Percentiles rank a stretch among this genome's conserved stretches.
phyloP scores from a whole-genome alignment of 2,888 invertebrate species.

The Galeopsomyia nigrocyanea region DNA sequence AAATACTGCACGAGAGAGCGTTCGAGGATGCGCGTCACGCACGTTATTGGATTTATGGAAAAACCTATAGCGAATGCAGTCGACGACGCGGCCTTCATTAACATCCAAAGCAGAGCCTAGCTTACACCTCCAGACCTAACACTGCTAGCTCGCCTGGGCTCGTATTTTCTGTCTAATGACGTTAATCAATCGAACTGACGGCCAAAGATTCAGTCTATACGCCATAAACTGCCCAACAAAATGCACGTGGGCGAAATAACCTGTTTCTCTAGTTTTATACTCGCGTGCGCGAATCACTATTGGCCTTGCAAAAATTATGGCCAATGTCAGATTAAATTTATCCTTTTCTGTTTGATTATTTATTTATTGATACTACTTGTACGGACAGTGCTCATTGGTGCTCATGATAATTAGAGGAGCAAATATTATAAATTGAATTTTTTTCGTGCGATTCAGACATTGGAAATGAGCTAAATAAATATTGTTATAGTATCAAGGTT shows the following conservation, averaged over 20 bases:
- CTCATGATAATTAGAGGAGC: no score
- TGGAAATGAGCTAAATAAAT: no score
- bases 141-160: slow-evolving; percentile 9
- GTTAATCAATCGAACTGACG: slow-evolving; percentile 60
- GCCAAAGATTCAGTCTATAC: slow-evolving; percentile 35
- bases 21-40: slow-evolving; percentile 31
- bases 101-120: slow-evolving; percentile 56
- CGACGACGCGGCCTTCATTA: slow-evolving; percentile 50
- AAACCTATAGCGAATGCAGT: slow-evolving; percentile 60
- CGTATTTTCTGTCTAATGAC: slow-evolving; percentile 53
- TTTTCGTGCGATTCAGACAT: no score
- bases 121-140: neutral
- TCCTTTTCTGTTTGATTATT: no score
- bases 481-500: no score
- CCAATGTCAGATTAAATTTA: no score
- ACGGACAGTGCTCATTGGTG: no score
- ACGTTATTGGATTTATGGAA: slow-evolving; percentile 48
- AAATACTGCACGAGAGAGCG: neutral
- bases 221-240: neutral
- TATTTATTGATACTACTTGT: no score
- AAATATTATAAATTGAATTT: no score
- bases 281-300: slow-evolving; percentile 51
- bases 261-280: slow-evolving; percentile 24
- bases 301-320: slow-evolving; percentile 15
- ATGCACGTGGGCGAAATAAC: neutral